Percentiles rank a stretch among this genome's conserved stretches.
These are phyloP conservation scores for Quadroppia sp. DNA, from an alignment of 2,888 invertebrate genomes.

Conservation along the genomic window DNA sequence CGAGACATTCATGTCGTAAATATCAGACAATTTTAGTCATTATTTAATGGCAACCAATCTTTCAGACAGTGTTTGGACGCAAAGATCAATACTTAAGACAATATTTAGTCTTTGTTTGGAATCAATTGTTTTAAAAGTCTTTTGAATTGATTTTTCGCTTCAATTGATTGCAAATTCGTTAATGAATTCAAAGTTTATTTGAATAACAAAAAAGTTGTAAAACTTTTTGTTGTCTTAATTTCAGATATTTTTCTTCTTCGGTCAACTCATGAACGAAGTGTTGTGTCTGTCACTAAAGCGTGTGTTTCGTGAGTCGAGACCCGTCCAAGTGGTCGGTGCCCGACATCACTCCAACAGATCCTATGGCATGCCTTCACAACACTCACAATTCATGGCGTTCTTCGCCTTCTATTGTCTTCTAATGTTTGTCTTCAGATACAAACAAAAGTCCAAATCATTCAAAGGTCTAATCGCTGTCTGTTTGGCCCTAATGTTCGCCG, in stretches of 20 bases:
- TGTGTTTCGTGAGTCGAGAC: conserved; percentile 21
- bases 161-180: too few relatives aligned
- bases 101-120: too few relatives aligned
- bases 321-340: not conserved
- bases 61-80: too few relatives aligned
- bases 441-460: not conserved
- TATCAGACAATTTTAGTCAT: not conserved
- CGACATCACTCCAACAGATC: conserved; percentile 17
- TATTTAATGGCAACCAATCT: too few relatives aligned
- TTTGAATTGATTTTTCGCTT: not conserved
- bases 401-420: conserved; percentile 38
- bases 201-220: not conserved
- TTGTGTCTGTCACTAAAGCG: conserved; percentile 36
- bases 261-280: conserved; percentile 41
- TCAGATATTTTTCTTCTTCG: conserved; percentile 42
- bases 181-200: too few relatives aligned
- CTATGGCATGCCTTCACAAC: conserved; percentile 44
- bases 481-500: not conserved
- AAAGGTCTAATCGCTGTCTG: not conserved
- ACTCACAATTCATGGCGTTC: conserved; percentile 42
- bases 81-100: too few relatives aligned
- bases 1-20: conserved; percentile 40
- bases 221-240: conserved; percentile 3
- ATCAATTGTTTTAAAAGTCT: too few relatives aligned
- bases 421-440: conserved; percentile 24